These are phyloP conservation scores for Acanthaster planci DNA, from an alignment of 35 echinoderm and acorn worm genomes.

Conservation along the genomic window DNA sequence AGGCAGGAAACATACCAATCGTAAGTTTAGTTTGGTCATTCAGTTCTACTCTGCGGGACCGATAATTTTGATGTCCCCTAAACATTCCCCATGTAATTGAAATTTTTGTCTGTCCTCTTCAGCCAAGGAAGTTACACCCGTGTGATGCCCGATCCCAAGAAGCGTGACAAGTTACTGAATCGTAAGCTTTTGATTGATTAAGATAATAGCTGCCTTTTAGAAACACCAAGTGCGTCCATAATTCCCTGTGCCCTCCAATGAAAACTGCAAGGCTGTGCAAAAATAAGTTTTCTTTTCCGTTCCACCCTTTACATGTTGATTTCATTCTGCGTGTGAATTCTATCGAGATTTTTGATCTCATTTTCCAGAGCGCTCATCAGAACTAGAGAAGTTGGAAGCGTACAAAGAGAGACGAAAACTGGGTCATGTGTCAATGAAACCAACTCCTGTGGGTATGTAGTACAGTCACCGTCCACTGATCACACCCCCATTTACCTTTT, in stretches of 20 bases:
- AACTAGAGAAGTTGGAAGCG: background rate
- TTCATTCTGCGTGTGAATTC: too few relatives aligned
- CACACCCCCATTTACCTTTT: too few relatives aligned
- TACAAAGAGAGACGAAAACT: background rate
- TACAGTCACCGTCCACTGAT: too few relatives aligned
- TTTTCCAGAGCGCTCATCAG: background rate
- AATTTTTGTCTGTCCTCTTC: background rate
- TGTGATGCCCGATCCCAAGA: background rate
- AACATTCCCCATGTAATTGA: background rate
- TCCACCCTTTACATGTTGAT: too few relatives aligned
- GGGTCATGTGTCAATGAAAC: background rate
- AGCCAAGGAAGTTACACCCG: background rate
- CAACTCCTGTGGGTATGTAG: background rate
- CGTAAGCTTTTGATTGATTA: background rate
- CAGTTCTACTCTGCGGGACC: background rate
- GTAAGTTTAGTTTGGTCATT: too few relatives aligned
- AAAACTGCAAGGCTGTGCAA: too few relatives aligned
- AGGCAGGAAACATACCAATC: too few relatives aligned
- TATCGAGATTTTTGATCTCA: too few relatives aligned
- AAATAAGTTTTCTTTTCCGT: too few relatives aligned
- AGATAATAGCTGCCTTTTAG: too few relatives aligned
- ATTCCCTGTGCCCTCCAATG: too few relatives aligned
- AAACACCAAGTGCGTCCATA: too few relatives aligned
- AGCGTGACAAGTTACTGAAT: background rate
- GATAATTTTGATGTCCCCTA: background rate